Percentiles rank a stretch among this genome's conserved stretches.
Conservation (phyloP, 1,140 invertebrate species). For the Homarus americanus region DNA sequence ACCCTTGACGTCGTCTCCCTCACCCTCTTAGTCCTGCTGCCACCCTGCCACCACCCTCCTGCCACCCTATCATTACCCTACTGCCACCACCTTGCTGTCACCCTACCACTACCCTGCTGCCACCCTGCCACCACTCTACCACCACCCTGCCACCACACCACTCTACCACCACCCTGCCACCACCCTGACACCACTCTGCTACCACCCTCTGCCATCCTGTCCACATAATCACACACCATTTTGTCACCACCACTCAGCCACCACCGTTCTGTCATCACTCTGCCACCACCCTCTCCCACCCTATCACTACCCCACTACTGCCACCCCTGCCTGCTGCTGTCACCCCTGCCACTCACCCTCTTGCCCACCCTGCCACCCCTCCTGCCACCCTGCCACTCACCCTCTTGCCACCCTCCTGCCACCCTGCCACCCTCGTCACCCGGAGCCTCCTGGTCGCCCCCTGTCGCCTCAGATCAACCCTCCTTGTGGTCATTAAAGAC, state of each 20-base stretch:
- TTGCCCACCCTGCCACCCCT: neutral
- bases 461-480: neutral
- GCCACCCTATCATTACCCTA: neutral
- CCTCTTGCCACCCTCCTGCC: neutral
- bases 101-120: too few relatives aligned
- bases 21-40: neutral
- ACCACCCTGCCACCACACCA: neutral
- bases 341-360: neutral
- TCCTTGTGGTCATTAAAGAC: constrained; percentile 7
- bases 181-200: neutral
- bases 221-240: neutral
- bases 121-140: neutral
- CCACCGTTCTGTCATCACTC: too few relatives aligned
- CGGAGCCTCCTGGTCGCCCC: too few relatives aligned
- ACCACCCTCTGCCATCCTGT: too few relatives aligned
- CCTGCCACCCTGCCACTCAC: neutral
- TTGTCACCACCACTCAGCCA: too few relatives aligned
- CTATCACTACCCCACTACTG: neutral
- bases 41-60: neutral
- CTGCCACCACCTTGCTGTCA: neutral
- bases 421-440: neutral
- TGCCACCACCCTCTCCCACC: too few relatives aligned
- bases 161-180: too few relatives aligned
- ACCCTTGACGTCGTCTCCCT: neutral
- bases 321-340: neutral